These are phyloP conservation scores for Caerostris darwini DNA, from an alignment of 1,140 invertebrate genomes.

Conservation along the genomic window DNA sequence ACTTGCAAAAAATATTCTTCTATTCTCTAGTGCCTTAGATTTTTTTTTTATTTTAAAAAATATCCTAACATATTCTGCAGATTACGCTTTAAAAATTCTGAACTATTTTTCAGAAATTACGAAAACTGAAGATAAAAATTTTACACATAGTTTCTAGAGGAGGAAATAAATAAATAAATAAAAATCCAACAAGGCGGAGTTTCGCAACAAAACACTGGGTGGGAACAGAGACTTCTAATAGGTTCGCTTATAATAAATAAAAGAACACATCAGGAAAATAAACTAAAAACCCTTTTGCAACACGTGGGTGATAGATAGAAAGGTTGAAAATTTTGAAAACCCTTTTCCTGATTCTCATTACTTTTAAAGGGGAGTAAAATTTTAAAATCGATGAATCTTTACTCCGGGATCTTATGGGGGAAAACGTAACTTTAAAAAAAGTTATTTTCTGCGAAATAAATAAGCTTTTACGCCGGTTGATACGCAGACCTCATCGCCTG, in stretches of 20 bases:
- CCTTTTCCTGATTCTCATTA: slow-evolving; percentile 36
- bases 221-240: background rate
- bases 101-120: too few relatives aligned
- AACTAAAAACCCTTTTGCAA: background rate
- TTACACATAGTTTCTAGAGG: too few relatives aligned
- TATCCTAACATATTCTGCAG: too few relatives aligned
- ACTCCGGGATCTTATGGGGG: background rate
- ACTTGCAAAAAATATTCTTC: too few relatives aligned
- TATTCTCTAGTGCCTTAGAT: too few relatives aligned
- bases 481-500: background rate
- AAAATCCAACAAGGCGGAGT: background rate
- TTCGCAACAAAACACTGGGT: background rate
- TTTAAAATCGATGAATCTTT: slow-evolving; percentile 52
- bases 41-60: too few relatives aligned
- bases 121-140: too few relatives aligned
- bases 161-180: too few relatives aligned
- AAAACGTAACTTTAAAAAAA: background rate
- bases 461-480: background rate
- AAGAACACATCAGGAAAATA: background rate
- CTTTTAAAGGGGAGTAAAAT: slow-evolving; percentile 42
- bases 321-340: background rate
- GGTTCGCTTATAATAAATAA: background rate
- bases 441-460: background rate
- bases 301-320: slow-evolving; percentile 42
- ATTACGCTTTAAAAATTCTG: too few relatives aligned